These are phyloP conservation scores for Melanocharis versteri DNA, from an alignment of 2,113 vertebrate species.

Conservation along the genomic window DNA sequence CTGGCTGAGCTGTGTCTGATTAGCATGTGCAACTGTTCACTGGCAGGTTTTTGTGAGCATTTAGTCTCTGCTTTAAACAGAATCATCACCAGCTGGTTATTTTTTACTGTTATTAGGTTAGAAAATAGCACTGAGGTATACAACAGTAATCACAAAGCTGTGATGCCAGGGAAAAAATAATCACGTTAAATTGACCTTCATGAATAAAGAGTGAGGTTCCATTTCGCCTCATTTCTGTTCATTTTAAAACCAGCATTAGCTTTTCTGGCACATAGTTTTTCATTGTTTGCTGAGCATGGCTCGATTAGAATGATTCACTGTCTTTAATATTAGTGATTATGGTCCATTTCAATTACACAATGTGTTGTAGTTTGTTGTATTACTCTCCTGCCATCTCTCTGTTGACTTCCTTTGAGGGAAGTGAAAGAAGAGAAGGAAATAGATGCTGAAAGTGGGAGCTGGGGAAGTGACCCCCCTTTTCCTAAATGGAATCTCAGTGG, in stretches of 20 bases:
- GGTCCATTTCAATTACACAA: conserved; percentile 72
- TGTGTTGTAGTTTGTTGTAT: conserved; percentile 66
- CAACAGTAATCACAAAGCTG: conserved; percentile 69
- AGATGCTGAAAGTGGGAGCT: neutral
- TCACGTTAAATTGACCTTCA: conserved; percentile 77
- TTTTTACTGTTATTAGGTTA: conserved; percentile 72
- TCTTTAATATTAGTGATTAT: conserved; percentile 80
- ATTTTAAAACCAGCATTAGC: conserved; percentile 75
- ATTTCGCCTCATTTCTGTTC: conserved; percentile 76
- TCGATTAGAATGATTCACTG: conserved; percentile 77
- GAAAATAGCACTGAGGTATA: conserved; percentile 72
- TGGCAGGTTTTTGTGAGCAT: conserved; percentile 28
- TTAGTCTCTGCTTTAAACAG: conserved; percentile 61
- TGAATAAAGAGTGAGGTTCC: conserved; percentile 76
- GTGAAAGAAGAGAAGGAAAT: neutral
- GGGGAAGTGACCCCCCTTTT: neutral
- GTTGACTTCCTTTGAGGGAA: conserved; percentile 20
- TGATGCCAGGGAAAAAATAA: conserved; percentile 69
- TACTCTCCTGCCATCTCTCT: conserved; percentile 51
- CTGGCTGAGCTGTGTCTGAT: conserved; percentile 43
- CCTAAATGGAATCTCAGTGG: neutral
- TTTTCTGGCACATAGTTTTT: conserved; percentile 77
- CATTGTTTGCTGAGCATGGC: conserved; percentile 77
- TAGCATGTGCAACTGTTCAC: conserved; percentile 53
- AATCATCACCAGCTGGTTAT: conserved; percentile 71